A percentile compares a stretch with the other conserved stretches of the same genome.
These are phyloP conservation scores for Gallinago paraguaiae DNA, from an alignment of 2,113 vertebrate genomes.

Conservation along the genomic window DNA sequence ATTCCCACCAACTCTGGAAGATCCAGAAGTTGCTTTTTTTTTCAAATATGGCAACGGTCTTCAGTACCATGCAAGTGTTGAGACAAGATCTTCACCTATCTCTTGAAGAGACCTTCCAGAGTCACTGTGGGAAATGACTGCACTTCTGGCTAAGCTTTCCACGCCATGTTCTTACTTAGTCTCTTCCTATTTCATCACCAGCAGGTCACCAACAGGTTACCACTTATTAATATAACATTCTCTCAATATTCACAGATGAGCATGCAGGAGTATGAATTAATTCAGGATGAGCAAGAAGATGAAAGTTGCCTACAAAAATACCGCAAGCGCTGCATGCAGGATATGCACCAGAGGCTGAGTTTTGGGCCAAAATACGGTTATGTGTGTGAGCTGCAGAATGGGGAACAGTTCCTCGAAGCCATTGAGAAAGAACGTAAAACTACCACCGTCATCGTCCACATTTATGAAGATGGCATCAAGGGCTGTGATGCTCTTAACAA, in stretches of 20 bases:
- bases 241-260: slow-evolving; percentile 83
- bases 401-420: slow-evolving; percentile 91
- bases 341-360: slow-evolving; percentile 94
- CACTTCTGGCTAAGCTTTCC: background rate
- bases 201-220: background rate
- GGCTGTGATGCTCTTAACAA: slow-evolving; percentile 89
- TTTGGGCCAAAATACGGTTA: slow-evolving; percentile 90
- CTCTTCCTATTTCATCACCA: background rate
- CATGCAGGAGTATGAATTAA: slow-evolving; percentile 91
- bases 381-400: slow-evolving; percentile 86
- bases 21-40: background rate
- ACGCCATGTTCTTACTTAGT: background rate
- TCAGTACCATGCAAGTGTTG: background rate
- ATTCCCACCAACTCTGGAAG: background rate
- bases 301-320: slow-evolving; percentile 90
- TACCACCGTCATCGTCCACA: slow-evolving; percentile 90
- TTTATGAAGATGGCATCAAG: slow-evolving; percentile 86
- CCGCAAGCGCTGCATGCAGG: slow-evolving; percentile 92
- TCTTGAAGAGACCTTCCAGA: background rate
- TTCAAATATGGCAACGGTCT: background rate
- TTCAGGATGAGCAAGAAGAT: slow-evolving; percentile 87
- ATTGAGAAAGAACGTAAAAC: slow-evolving; percentile 90
- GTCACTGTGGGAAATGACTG: background rate
- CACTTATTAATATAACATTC: background rate
- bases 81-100: background rate